These are phyloP conservation scores for Cardinalis cardinalis DNA, from an alignment of 2,113 vertebrate species.

Conservation along the genomic window DNA sequence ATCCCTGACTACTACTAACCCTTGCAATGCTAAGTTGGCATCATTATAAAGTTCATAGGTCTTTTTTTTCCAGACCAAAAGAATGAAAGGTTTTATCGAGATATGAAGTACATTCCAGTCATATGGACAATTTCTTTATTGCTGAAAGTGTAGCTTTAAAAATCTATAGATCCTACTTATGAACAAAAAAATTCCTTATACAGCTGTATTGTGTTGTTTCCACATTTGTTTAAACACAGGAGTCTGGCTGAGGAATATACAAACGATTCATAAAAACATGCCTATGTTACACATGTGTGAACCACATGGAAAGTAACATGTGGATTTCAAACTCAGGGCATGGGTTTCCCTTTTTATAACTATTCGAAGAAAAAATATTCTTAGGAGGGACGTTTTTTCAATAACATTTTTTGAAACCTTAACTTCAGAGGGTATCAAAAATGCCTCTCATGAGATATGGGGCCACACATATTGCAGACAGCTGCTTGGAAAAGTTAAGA, in stretches of 20 bases:
- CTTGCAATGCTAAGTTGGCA: neutral
- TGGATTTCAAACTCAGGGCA: conserved; percentile 23
- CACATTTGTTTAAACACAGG: conserved; percentile 66
- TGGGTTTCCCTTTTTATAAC: neutral
- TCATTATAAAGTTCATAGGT: neutral
- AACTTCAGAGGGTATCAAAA: conserved; percentile 59
- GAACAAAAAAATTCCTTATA: conserved; percentile 55
- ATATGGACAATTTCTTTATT: conserved; percentile 45
- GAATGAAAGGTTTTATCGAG: conserved; percentile 45
- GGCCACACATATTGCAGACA: conserved; percentile 54
- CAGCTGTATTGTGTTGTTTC: conserved; percentile 67
- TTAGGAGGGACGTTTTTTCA: conserved; percentile 22
- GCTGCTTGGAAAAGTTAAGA: conserved; percentile 21
- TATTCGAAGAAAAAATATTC: neutral
- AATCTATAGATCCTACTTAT: conserved; percentile 37
- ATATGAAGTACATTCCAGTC: conserved; percentile 16
- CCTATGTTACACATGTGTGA: conserved; percentile 66
- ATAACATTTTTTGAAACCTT: conserved; percentile 34
- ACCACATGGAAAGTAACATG: conserved; percentile 59
- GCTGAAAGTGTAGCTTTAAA: conserved; percentile 42
- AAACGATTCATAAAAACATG: conserved; percentile 68
- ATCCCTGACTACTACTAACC: neutral
- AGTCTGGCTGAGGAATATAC: conserved; percentile 64
- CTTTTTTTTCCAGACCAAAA: conserved; percentile 33
- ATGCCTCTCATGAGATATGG: conserved; percentile 36